Evolutionary conservation across 2,797 vertebrate species (phyloP).

Genomic region (Silurus lanzhouensis): DNA sequence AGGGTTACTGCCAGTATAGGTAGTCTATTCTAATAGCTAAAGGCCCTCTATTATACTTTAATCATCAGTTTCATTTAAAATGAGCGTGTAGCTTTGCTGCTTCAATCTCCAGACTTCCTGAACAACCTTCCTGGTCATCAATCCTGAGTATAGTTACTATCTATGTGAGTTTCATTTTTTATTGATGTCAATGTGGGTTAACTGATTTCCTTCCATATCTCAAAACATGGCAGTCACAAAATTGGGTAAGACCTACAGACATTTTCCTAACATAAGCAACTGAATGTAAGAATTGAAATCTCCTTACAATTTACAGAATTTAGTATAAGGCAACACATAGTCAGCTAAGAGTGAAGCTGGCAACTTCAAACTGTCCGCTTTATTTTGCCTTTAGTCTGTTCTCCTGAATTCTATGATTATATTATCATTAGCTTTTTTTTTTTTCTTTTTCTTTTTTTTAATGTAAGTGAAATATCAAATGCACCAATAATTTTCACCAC

Average conservation of each 20-base stretch:
- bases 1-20: not conserved
- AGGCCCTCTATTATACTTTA: not conserved
- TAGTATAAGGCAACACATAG: not conserved
- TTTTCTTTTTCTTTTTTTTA: not conserved
- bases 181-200: no score
- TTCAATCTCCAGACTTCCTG: no score
- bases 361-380: no score
- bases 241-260: no score
- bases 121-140: no score
- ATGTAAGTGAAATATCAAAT: not conserved
- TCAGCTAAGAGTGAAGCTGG: not conserved
- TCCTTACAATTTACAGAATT: not conserved
- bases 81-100: not conserved
- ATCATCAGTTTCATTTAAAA: not conserved
- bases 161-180: no score
- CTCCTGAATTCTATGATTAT: not conserved
- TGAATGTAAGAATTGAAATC: not conserved
- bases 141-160: no score
- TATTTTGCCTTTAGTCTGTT: not conserved
- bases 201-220: no score
- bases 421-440: not conserved
- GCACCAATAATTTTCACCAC: slow-evolving; percentile 28
- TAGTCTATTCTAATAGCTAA: not conserved
- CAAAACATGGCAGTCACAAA: no score
- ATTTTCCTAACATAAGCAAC: no score